Conservation (phyloP, 2,888 invertebrate genomes). For the Pediacus dermestoides region DNA sequence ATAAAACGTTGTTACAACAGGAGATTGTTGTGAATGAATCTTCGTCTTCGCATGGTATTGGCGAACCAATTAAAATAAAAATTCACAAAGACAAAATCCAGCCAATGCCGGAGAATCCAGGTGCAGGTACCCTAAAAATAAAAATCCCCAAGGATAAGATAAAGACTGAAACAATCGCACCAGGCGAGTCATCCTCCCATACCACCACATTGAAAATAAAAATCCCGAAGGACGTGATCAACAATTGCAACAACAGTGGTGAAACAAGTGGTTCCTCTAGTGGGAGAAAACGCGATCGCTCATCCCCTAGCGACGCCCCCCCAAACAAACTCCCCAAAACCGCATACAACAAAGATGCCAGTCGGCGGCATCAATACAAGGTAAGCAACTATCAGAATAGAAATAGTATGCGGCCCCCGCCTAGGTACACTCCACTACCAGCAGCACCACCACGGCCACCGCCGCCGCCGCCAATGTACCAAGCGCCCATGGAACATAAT, state of each 20-base stretch:
- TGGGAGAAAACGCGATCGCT: conserved; percentile 45
- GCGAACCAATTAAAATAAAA: conserved; percentile 50
- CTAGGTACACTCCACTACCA: conserved; percentile 24
- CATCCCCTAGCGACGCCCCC: conserved; percentile 37
- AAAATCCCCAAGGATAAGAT: conserved; percentile 77
- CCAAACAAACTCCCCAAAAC: conserved; percentile 41
- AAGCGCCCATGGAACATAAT: conserved; percentile 11
- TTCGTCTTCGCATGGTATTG: conserved; percentile 13
- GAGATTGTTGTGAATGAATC: conserved; percentile 12
- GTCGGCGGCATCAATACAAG: conserved; percentile 47
- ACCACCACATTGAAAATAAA: conserved; percentile 64
- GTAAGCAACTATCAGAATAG: conserved; percentile 38
- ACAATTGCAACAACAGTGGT: conserved; percentile 28
- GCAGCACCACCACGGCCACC: conserved; percentile 20
- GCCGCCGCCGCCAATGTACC: conserved; percentile 23
- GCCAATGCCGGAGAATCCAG: conserved; percentile 20
- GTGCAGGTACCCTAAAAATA: conserved; percentile 58
- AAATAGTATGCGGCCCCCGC: conserved; percentile 22
- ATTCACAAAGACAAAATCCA: conserved; percentile 38
- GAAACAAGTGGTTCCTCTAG: conserved; percentile 20
- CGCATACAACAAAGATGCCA: conserved; percentile 40
- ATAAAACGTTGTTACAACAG: conserved; percentile 14
- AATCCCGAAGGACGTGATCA: conserved; percentile 72
- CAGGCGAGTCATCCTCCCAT: conserved; percentile 37
- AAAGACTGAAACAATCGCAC: conserved; percentile 53